phyloP scores from a whole-genome alignment of 2,888 invertebrate genomes.

The Ellobium chinense region DNA sequence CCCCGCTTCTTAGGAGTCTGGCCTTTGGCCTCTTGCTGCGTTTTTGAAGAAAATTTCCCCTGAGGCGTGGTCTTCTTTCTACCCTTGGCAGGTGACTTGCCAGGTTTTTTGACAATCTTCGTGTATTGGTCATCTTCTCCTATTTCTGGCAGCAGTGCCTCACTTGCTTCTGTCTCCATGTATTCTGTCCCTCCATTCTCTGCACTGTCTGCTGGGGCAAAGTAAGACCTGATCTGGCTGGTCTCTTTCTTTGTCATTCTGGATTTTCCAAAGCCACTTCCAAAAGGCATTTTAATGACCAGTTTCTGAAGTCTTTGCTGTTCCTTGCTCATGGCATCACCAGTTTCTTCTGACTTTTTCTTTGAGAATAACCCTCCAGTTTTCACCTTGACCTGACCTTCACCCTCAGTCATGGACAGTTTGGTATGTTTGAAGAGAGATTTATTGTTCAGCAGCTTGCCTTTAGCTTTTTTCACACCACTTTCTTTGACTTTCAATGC shows the following conservation, averaged over 20 bases:
- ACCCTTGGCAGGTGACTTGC: neutral
- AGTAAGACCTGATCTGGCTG: conserved; percentile 42
- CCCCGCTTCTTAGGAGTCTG: neutral
- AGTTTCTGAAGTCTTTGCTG: conserved; percentile 42
- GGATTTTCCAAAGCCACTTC: conserved; percentile 20
- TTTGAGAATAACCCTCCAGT: conserved; percentile 9
- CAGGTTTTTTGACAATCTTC: neutral
- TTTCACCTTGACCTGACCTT: conserved; percentile 19
- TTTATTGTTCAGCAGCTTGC: neutral
- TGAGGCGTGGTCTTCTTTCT: neutral
- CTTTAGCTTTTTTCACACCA: conserved; percentile 34
- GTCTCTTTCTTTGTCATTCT: conserved; percentile 42
- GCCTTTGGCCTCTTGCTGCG: neutral
- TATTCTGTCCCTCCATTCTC: neutral
- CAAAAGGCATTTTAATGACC: conserved; percentile 48
- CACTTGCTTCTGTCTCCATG: neutral
- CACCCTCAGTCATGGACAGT: conserved; percentile 18
- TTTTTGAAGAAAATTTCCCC: neutral
- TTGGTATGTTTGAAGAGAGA: conserved; percentile 33
- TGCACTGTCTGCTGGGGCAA: conserved; percentile 27
- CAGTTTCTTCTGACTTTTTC: neutral
- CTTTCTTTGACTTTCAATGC: conserved; percentile 28
- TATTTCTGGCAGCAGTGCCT: neutral
- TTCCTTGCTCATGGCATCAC: conserved; percentile 8
- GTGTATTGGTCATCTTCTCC: neutral